Percentiles rank a stretch among this genome's conserved stretches.
These are phyloP conservation scores for Arbacia lixula DNA, from an alignment of 53 echinoderm and acorn worm genomes.

Conservation along the genomic window DNA sequence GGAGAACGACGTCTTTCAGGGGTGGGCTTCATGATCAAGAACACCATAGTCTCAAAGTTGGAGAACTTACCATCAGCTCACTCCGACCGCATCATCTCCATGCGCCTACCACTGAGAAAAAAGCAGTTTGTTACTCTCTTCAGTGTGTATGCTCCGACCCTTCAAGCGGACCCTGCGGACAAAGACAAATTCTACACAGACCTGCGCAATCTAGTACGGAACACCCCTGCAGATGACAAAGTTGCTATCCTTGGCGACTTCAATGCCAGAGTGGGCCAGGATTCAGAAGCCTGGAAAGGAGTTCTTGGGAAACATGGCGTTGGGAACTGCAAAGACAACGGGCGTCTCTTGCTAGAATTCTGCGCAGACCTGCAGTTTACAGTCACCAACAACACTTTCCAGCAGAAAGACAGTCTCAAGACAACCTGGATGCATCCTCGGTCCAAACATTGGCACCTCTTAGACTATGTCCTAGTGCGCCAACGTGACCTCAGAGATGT, in stretches of 20 bases:
- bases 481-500: too few relatives aligned
- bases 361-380: constrained; percentile 6
- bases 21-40: constrained; percentile 67
- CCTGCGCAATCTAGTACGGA: constrained; percentile 45
- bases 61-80: constrained; percentile 55
- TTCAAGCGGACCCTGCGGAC: constrained; percentile 58
- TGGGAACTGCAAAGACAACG: constrained; percentile 52
- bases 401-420: constrained; percentile 48
- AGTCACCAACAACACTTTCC: constrained; percentile 56
- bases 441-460: constrained; percentile 53
- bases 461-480: constrained; percentile 42
- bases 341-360: constrained; percentile 37
- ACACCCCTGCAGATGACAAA: too few relatives aligned
- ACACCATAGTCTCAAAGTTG: constrained; percentile 60
- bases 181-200: constrained; percentile 61
- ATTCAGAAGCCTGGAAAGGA: constrained; percentile 48
- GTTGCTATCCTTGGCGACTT: constrained; percentile 62
- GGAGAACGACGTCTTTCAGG: constrained; percentile 52
- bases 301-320: constrained; percentile 43
- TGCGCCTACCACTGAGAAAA: too few relatives aligned
- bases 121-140: constrained; percentile 28
- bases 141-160: constrained; percentile 73
- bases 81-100: constrained; percentile 64
- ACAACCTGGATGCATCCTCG: constrained; percentile 57
- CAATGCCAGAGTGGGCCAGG: constrained; percentile 57